These are phyloP conservation scores for Lagopus muta DNA, from an alignment of 2,113 vertebrate genomes.

Conservation along the genomic window DNA sequence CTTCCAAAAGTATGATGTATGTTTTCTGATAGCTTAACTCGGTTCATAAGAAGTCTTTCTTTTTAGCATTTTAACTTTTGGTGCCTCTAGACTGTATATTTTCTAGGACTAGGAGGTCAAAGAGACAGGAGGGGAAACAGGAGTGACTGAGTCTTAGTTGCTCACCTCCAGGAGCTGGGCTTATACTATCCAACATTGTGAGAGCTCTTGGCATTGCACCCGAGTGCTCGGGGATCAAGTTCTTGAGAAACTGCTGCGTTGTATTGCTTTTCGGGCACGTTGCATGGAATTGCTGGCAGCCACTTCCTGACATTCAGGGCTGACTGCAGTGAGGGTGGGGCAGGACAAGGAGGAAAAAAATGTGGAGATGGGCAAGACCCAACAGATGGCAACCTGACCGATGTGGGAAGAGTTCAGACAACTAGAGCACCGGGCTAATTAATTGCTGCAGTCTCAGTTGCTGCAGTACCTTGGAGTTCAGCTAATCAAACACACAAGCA, in stretches of 20 bases:
- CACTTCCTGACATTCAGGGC: not conserved
- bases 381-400: not conserved
- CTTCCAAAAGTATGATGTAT: not conserved
- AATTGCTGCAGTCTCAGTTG: not conserved
- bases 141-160: not conserved
- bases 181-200: not conserved
- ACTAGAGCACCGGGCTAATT: not conserved
- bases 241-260: not conserved
- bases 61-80: not conserved
- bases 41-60: not conserved
- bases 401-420: not conserved
- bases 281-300: conserved; percentile 2
- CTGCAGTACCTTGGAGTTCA: not conserved
- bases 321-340: not conserved
- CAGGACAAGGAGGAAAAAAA: not conserved
- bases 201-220: not conserved
- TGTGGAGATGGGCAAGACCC: not conserved
- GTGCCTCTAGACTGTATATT: not conserved
- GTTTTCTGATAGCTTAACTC: not conserved
- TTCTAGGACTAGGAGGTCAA: not conserved
- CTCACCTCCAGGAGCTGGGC: not conserved
- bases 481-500: not conserved
- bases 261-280: not conserved
- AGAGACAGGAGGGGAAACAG: not conserved
- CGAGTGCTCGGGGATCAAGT: not conserved